Conservation (phyloP, 2,888 invertebrate species). For the Caenorhabditis sp. region DNA sequence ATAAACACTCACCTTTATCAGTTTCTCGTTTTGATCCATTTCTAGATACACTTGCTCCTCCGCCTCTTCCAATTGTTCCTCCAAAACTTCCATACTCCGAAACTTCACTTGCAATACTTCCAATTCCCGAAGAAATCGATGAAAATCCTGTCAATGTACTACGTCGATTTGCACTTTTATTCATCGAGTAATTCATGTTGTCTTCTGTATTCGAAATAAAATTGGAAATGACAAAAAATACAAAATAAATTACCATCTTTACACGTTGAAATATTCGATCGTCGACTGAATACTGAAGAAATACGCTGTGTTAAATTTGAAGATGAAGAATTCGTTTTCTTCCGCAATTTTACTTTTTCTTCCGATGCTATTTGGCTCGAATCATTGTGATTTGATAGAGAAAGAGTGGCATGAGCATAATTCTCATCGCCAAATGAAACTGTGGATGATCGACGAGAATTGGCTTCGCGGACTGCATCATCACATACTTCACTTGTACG, state of each 20-base stretch:
- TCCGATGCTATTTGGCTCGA: too few species aligned
- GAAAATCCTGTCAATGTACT: constrained; percentile 33
- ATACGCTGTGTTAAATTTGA: constrained; percentile 27
- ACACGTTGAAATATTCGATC: constrained; percentile 11
- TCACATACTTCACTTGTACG: constrained; percentile 24
- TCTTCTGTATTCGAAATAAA: background rate
- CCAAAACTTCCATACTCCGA: constrained; percentile 25
- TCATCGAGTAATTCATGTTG: background rate
- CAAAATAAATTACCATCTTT: constrained; percentile 13
- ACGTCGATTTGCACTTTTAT: constrained; percentile 11
- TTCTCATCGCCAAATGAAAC: background rate
- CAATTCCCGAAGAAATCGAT: constrained; percentile 37
- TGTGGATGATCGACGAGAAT: background rate
- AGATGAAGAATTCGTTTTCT: constrained; percentile 30
- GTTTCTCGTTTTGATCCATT: constrained; percentile 32
- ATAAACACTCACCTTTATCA: constrained; percentile 14
- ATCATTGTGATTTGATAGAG: background rate
- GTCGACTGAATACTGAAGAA: constrained; percentile 28
- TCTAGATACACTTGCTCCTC: constrained; percentile 31
- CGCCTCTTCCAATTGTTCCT: constrained; percentile 10
- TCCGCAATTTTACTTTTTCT: constrained; percentile 27
- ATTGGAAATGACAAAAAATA: background rate
- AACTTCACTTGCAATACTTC: constrained; percentile 28
- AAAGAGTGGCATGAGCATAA: background rate
- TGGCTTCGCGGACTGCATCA: background rate